Conservation (phyloP, 92 coral and sea anemone genomes). For the Epizoanthus stellaris region DNA sequence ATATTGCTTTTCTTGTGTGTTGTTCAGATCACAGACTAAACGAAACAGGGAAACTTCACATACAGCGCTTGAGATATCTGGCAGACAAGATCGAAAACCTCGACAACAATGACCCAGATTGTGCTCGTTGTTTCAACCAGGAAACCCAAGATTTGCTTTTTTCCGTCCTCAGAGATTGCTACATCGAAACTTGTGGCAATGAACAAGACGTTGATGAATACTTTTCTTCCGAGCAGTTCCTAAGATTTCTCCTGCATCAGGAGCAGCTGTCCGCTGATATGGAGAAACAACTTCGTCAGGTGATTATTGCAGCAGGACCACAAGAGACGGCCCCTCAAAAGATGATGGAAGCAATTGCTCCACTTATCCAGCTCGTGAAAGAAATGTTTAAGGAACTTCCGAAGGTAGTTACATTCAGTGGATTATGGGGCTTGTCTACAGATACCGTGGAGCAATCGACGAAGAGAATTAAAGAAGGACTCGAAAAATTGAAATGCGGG, state of each 20-base stretch:
- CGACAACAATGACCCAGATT: neutral
- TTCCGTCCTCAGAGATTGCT: conserved; percentile 3
- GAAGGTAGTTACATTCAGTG: neutral
- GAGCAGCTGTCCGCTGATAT: neutral
- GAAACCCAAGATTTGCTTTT: neutral
- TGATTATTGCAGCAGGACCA: conserved; percentile 6
- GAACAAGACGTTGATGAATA: neutral
- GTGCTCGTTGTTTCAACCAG: conserved; percentile 2
- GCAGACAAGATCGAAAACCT: neutral
- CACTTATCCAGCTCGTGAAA: conserved; percentile 9
- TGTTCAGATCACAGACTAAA: neutral
- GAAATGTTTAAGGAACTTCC: neutral
- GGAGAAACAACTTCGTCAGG: neutral
- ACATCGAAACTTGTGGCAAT: neutral
- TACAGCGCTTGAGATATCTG: neutral
- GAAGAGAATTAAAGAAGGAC: neutral
- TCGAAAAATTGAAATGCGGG: neutral
- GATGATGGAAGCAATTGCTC: neutral
- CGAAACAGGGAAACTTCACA: conserved; percentile 1
- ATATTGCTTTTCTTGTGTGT: neutral
- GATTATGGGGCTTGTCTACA: neutral
- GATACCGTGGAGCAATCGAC: neutral
- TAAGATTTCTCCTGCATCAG: neutral
- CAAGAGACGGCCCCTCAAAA: conserved; percentile 2
- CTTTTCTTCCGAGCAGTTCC: conserved; percentile 3